Conservation (phyloP, 1,140 invertebrate species). For the Limonius californicus region DNA sequence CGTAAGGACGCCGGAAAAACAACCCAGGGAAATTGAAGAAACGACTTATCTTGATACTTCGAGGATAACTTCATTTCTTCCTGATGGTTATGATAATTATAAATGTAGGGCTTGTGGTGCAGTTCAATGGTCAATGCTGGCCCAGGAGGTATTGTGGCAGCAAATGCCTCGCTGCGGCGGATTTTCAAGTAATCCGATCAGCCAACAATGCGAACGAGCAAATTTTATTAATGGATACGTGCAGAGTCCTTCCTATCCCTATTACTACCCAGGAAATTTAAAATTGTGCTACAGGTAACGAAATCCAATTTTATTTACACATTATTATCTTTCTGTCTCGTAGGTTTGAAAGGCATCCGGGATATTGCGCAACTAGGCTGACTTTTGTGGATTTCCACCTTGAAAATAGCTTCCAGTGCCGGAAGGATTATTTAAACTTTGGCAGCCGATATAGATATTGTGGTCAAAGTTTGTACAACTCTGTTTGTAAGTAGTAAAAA, state of each 20-base stretch:
- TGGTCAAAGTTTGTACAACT: conserved; percentile 19
- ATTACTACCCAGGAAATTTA: conserved; percentile 36
- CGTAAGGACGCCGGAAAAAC: conserved; percentile 9
- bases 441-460: conserved; percentile 24
- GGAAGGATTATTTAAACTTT: conserved; percentile 32
- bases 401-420: conserved; percentile 25
- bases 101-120: conserved; percentile 18
- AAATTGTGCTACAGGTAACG: conserved; percentile 40
- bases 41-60: conserved; percentile 33
- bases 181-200: neutral
- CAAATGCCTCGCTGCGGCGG: conserved; percentile 20
- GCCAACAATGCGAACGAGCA: conserved; percentile 30
- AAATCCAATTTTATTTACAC: too few relatives aligned
- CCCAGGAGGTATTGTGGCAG: conserved; percentile 20
- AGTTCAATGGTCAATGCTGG: conserved; percentile 17
- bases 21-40: conserved; percentile 32
- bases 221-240: conserved; percentile 36
- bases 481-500: conserved; percentile 11
- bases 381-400: conserved; percentile 32
- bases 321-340: conserved; percentile 21
- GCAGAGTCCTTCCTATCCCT: conserved; percentile 40
- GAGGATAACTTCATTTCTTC: conserved; percentile 25
- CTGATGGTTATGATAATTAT: conserved; percentile 15
- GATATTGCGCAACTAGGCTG: conserved; percentile 31
- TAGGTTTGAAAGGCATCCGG: conserved; percentile 30